Base-by-base conservation (phyloP, 35 echinoderm and acorn worm species). In the Nesometra sesokonis region DNA sequence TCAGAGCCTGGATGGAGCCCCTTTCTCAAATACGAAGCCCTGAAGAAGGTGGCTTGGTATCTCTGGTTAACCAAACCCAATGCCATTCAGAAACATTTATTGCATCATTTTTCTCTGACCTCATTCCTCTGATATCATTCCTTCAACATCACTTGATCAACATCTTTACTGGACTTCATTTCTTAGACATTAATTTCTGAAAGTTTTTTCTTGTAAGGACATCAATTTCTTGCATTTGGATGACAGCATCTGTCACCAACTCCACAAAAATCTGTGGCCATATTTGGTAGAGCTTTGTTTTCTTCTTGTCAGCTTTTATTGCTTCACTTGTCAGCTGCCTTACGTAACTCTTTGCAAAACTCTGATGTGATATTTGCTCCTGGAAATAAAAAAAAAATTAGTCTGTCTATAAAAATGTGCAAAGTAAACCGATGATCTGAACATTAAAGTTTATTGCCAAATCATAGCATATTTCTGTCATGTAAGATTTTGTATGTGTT, bases 251-350 rank as follows among this genome's bases (percentile, higher is more conserved):
- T 32, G 93, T 85, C 8, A 97, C 78, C 82, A 97, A 85, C 35
- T 89, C 82, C 13, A 91, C 82, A 78, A 97, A 97, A 19, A 97
- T 82, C 36, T 85, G 38, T 15, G 94, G 91, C 94, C 94, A 97
- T 21, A 93, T 40, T 82, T 90, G 80, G 52, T 93, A 86, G 15
- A 97, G 85, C 11, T 76, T 86, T 30, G 32, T 33, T 36, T 85
- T 35, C 36, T 91, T 93, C 37, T 93, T 27, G 52, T 97, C 88
- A 76, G 87, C 82, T 35, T 43, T 37, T 32, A 97, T 91, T 29
- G 94, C 94, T 40, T 93, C 87, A 21, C 91, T 84, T 81, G 91
- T 86, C 82, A 97, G 39, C 11, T 93, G 81, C 34, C 85, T 83
- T 31, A 97, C 38, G 46, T 93, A 97, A n/a, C 46, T 93, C 78